Percentiles rank a stretch among this genome's conserved stretches.
These are phyloP conservation scores for Noctilio leporinus DNA, from an alignment of 2,113 vertebrate genomes.

Conservation along the genomic window DNA sequence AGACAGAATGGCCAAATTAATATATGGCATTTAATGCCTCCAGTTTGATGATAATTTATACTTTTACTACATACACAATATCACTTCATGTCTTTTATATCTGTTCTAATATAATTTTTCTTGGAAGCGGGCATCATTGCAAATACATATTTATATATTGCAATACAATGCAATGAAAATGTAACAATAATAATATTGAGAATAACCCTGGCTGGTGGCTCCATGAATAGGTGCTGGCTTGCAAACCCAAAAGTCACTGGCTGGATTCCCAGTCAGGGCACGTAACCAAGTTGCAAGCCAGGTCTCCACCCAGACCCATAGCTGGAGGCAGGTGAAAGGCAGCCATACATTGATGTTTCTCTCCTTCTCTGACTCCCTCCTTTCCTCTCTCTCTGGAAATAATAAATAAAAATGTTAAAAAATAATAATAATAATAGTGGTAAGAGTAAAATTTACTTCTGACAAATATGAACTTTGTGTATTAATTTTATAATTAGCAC, in stretches of 20 bases:
- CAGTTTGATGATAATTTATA: not conserved
- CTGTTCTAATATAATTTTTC: not conserved
- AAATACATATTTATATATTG: not conserved
- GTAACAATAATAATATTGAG: not conserved
- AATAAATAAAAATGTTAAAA: not conserved
- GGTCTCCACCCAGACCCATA: too few species aligned
- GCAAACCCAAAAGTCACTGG: too few species aligned
- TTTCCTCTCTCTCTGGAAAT: too few species aligned
- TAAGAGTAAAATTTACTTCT: not conserved
- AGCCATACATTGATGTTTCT: too few species aligned
- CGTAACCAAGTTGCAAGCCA: too few species aligned
- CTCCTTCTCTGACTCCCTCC: too few species aligned
- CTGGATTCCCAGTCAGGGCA: too few species aligned
- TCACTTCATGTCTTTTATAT: not conserved
- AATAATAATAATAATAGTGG: not conserved
- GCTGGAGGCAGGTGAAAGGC: too few species aligned
- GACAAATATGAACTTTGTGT: not conserved
- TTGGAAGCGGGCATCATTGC: not conserved
- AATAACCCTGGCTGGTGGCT: too few species aligned
- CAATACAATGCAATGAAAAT: not conserved
- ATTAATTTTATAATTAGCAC: not conserved
- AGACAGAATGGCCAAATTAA: not conserved
- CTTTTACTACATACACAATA: not conserved
- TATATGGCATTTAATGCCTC: not conserved
- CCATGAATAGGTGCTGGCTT: too few species aligned